Evolutionary conservation across 2,797 vertebrate genomes (phyloP), one percentile per base, ranked within the genome.

Genomic region (Glossophaga mutica): DNA sequence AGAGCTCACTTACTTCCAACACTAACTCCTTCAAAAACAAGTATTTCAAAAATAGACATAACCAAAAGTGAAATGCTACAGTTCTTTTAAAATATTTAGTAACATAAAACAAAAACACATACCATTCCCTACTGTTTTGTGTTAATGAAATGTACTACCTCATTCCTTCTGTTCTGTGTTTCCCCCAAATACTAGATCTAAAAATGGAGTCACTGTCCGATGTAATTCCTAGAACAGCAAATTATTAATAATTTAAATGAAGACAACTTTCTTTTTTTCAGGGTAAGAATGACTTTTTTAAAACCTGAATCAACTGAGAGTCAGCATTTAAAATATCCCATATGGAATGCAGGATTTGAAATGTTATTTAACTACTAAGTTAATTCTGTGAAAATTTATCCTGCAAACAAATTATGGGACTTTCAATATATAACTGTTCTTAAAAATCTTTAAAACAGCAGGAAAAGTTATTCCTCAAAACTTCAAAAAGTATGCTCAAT

Each of bases 361-460:
- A 77, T 81, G 55, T 74, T 76, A 84, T 44, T 94, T 88, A 91
- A 91, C 81, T 90, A 77, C 5, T 65, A 68, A 94, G 37, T 48
- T 81, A n/a, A 67, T 12, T 71, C 4, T 89, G 22, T 76, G 26
- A 94, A 94, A 96, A 94, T 76, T 34, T 59, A 52, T 34, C n/a
- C 26, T 88, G 46, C 74, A 37, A 87, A 83, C 37, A 18, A 73
- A 88, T 78, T 76, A 87, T 1, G 59, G 46, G 44, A 29, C 44
- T n/a, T 92, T 76, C 32, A 68, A n/a, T 86, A n/a, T 29, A 7
- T 65, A 94, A 73, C 4, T 77, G 44, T 57, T 95, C 21, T 87
- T 24, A 96, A 93, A 96, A 90, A 65, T 73, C 32, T 52, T 84
- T 85, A 52, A 94, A 94, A 84, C 21, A 59, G 15, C 94, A 77